Conservation (phyloP, 2,888 invertebrate genomes). For the Bellardia pandia region DNA sequence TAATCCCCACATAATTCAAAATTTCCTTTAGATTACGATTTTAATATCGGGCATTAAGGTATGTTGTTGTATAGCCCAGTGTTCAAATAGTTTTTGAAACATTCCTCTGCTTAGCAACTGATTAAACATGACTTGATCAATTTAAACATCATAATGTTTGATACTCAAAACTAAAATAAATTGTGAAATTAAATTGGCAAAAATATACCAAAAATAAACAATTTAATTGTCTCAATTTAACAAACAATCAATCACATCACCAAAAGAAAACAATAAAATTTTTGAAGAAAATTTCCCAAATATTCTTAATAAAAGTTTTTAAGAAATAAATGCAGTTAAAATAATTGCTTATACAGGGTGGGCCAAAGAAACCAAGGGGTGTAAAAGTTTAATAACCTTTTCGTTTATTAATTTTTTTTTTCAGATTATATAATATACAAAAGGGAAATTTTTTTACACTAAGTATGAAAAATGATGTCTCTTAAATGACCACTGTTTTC, state of each 20-base stretch:
- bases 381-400: too few relatives aligned
- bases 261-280: neutral
- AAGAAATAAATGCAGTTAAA: neutral
- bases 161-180: neutral
- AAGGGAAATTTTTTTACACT: too few relatives aligned
- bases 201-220: neutral
- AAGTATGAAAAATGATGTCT: too few relatives aligned
- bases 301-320: neutral
- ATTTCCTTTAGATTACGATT: too few relatives aligned
- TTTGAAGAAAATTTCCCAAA: neutral
- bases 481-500: too few relatives aligned
- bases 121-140: neutral
- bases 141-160: neutral
- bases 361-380: too few relatives aligned
- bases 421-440: too few relatives aligned
- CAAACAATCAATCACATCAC: neutral
- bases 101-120: neutral
- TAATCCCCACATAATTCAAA: too few relatives aligned
- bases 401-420: too few relatives aligned
- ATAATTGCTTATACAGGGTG: too few relatives aligned
- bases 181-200: constrained; percentile 6
- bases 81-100: neutral
- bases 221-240: neutral
- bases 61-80: too few relatives aligned
- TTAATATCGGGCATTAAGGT: too few relatives aligned